A percentile compares a stretch with the other conserved stretches of the same genome.
These are phyloP conservation scores for Dendrocincla fuliginosa DNA, from an alignment of 2,797 vertebrate genomes.

Conservation along the genomic window DNA sequence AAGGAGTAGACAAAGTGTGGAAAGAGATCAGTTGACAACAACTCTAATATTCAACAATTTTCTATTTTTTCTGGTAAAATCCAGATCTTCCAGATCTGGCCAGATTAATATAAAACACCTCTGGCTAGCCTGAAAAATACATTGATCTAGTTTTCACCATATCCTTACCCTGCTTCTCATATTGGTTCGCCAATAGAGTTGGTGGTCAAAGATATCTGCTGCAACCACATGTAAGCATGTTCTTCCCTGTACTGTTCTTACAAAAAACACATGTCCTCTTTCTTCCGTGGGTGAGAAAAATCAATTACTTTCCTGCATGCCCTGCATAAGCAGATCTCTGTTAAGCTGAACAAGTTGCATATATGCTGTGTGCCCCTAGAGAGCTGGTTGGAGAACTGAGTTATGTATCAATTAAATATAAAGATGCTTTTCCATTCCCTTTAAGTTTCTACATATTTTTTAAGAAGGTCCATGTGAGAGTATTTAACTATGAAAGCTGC, in stretches of 20 bases:
- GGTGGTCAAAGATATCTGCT: neutral
- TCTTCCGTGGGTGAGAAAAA: neutral
- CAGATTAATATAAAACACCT: neutral
- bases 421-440: neutral
- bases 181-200: neutral
- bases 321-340: neutral
- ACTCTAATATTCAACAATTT: neutral
- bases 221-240: neutral
- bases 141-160: neutral
- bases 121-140: neutral
- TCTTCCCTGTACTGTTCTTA: neutral
- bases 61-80: neutral
- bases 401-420: neutral
- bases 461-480: rapidly evolving
- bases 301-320: neutral
- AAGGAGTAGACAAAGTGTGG: neutral
- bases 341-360: neutral
- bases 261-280: neutral
- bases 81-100: neutral
- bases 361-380: neutral
- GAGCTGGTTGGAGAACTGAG: neutral
- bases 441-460: neutral
- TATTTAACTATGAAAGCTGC: neutral
- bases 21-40: neutral
- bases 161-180: neutral